phyloP scores from a whole-genome alignment of 1,140 invertebrate species.

The Drosophila tristis region DNA sequence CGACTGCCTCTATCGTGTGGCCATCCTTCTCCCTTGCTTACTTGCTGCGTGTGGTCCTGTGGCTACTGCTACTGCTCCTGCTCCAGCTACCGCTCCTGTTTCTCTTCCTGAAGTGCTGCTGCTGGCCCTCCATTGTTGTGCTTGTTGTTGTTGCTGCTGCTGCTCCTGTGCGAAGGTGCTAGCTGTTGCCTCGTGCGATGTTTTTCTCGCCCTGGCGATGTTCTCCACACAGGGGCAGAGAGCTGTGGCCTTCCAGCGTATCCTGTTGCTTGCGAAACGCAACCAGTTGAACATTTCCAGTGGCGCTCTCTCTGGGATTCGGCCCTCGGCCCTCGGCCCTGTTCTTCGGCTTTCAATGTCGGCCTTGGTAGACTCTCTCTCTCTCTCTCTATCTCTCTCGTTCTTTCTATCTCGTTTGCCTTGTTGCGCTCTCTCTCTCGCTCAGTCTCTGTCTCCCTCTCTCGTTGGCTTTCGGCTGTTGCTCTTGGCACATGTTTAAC shows the following conservation, averaged over 20 bases:
- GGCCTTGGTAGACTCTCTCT: conserved; percentile 30
- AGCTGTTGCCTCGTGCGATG: conserved; percentile 51
- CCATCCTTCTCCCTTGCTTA: not conserved
- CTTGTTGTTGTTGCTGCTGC: conserved; percentile 30
- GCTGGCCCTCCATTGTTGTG: conserved; percentile 1
- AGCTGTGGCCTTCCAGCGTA: conserved; percentile 61
- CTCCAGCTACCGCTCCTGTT: conserved; percentile 5
- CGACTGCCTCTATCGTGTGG: conserved; percentile 46
- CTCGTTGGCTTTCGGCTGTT: conserved; percentile 42
- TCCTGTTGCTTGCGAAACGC: conserved; percentile 80
- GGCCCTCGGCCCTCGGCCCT: conserved; percentile 29
- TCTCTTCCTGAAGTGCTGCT: not conserved
- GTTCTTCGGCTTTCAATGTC: conserved; percentile 54
- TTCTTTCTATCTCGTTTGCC: not conserved
- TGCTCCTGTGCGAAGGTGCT: conserved; percentile 11
- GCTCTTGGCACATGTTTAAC: conserved; percentile 79
- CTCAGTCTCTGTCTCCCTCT: conserved; percentile 1
- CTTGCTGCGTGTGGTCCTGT: conserved; percentile 14
- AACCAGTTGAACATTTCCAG: conserved; percentile 81
- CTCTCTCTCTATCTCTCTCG: conserved; percentile 1
- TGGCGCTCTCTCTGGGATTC: conserved; percentile 29
- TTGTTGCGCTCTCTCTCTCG: conserved; percentile 13
- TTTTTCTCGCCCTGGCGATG: conserved; percentile 58
- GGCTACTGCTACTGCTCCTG: conserved; percentile 4
- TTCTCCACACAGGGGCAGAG: conserved; percentile 36